A percentile compares a stretch with the other conserved stretches of the same genome.
Conservation (phyloP, 2,113 vertebrate genomes). For the Chionomys nivalis region DNA sequence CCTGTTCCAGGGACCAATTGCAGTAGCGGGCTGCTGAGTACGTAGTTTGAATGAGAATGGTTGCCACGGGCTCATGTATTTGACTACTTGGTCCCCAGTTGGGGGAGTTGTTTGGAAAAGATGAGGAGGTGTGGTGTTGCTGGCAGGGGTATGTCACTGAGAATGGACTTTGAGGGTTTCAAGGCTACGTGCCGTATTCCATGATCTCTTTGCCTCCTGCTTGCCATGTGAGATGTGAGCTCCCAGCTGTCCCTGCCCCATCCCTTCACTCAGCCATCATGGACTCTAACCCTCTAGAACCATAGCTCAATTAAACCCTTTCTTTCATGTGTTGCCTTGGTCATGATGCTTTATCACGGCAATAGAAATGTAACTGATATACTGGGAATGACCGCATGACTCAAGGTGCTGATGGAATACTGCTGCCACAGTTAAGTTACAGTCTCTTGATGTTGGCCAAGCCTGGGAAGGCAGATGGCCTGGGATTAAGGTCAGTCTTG, state of each 20-base stretch:
- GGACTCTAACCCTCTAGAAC: background rate
- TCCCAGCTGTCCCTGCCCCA: background rate
- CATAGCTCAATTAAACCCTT: background rate
- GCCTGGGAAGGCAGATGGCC: background rate
- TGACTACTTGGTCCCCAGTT: background rate
- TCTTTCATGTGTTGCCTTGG: background rate
- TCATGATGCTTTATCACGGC: background rate
- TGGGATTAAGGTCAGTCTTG: background rate
- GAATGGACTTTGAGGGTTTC: background rate
- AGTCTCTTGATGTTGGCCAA: slow-evolving; percentile 14
- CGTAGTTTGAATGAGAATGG: background rate
- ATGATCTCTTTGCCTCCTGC: background rate
- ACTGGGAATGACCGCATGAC: background rate
- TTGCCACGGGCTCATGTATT: background rate
- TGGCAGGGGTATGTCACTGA: background rate
- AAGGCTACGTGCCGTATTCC: background rate
- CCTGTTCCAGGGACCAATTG: background rate
- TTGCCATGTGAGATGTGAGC: background rate
- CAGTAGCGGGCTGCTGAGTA: background rate
- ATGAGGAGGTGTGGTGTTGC: background rate
- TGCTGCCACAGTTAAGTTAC: background rate
- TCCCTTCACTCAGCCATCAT: background rate
- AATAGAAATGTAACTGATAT: background rate
- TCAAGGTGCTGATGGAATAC: background rate
- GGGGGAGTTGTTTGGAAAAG: background rate